These are phyloP conservation scores for Nomada ruficornis DNA, from an alignment of 2,888 invertebrate genomes.

Conservation along the genomic window DNA sequence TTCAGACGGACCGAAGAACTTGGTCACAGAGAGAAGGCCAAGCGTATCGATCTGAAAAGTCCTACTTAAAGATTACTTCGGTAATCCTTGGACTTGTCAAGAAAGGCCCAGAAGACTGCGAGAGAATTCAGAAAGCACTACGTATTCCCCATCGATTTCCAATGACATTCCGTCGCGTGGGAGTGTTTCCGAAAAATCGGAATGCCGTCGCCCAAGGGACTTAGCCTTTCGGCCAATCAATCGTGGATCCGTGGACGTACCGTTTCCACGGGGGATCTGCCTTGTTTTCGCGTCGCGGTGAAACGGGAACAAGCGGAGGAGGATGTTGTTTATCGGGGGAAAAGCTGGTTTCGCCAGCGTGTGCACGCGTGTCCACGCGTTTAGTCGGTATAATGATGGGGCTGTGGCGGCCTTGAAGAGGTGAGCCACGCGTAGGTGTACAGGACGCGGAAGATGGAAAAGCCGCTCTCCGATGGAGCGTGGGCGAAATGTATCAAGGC, in stretches of 20 bases:
- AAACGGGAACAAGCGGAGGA: conserved; percentile 73
- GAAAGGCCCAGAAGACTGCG: background rate
- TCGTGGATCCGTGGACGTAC: conserved; percentile 5
- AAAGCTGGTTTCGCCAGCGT: conserved; percentile 62
- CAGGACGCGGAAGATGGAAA: conserved; percentile 83
- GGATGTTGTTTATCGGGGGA: conserved; percentile 74
- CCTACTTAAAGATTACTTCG: background rate
- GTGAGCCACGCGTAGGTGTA: conserved; percentile 79
- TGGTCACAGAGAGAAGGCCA: background rate
- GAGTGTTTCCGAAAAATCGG: conserved; percentile 23
- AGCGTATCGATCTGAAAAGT: background rate
- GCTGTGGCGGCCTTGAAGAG: conserved; percentile 77
- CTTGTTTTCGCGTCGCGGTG: conserved; percentile 34
- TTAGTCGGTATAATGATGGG: conserved; percentile 63
- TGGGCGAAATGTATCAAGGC: conserved; percentile 82
- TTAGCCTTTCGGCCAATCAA: background rate
- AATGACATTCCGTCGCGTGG: conserved; percentile 6
- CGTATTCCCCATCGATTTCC: background rate
- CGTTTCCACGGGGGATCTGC: conserved; percentile 25
- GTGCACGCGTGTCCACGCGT: conserved; percentile 30
- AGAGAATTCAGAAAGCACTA: background rate
- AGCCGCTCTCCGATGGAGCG: conserved; percentile 76
- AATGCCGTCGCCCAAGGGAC: background rate
- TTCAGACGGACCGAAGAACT: conserved; percentile 1
- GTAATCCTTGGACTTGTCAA: background rate